Conservation (phyloP, 1,140 invertebrate species). For the Chionoecetes opilio region DNA sequence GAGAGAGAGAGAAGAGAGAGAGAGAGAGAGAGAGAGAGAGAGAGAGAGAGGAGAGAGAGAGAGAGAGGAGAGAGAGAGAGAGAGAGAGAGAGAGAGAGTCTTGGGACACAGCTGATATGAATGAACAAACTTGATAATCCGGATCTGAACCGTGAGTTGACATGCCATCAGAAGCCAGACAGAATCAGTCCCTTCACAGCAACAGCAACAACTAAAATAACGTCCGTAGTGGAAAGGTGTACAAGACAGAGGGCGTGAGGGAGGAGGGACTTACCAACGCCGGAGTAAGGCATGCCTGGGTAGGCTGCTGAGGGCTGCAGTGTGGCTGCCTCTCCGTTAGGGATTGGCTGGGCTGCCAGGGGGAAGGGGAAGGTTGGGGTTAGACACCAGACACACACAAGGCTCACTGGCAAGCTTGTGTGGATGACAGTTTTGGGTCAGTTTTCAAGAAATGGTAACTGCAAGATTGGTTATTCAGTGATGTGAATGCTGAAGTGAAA, state of each 20-base stretch:
- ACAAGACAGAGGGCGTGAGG: conserved; percentile 33
- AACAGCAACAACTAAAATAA: conserved; percentile 75
- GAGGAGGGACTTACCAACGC: conserved; percentile 89
- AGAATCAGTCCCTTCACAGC: conserved; percentile 65
- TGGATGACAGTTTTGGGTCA: not conserved
- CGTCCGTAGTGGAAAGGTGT: conserved; percentile 49
- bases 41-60: too few species aligned
- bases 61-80: too few species aligned
- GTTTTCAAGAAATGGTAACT: not conserved
- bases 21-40: too few species aligned
- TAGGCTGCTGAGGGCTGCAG: conserved; percentile 92
- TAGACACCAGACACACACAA: not conserved
- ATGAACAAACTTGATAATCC: conserved; percentile 7
- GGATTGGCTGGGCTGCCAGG: conserved; percentile 92
- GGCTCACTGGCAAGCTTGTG: not conserved
- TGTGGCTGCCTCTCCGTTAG: conserved; percentile 91
- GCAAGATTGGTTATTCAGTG: too few species aligned
- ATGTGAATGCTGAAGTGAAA: too few species aligned
- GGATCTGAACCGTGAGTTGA: too few species aligned
- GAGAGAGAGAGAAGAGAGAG: too few species aligned
- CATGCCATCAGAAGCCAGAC: conserved; percentile 68
- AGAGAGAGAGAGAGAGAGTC: too few species aligned
- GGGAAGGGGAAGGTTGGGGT: conserved; percentile 64
- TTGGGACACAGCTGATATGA: too few species aligned
- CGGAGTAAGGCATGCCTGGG: conserved; percentile 94